These are phyloP conservation scores for Sebastiscus albofasciatus DNA, from an alignment of 2,797 vertebrate genomes.

Conservation along the genomic window DNA sequence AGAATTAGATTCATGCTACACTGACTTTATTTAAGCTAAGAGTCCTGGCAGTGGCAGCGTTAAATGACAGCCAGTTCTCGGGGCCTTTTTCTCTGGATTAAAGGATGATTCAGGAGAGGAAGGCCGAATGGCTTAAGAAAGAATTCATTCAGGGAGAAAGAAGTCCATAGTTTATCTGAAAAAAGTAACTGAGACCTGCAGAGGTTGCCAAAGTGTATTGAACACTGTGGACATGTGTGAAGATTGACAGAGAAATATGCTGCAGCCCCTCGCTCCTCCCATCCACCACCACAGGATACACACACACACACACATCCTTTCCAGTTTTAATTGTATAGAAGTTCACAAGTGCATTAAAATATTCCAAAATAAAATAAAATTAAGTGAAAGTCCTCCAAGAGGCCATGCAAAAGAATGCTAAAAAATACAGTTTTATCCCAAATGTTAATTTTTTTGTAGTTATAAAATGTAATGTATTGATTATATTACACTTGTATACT, in stretches of 20 bases:
- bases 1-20: conserved; percentile 90
- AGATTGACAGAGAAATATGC: conserved; percentile 67
- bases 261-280: neutral
- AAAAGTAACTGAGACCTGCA: conserved; percentile 74
- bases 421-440: neutral
- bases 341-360: neutral
- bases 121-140: conserved; percentile 80
- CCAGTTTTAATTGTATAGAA: neutral
- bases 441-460: neutral
- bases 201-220: conserved; percentile 72
- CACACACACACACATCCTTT: neutral
- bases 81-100: conserved; percentile 84
- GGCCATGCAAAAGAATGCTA: neutral
- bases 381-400: neutral
- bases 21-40: conserved; percentile 87
- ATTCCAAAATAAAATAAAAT: neutral
- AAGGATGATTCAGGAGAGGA: conserved; percentile 84
- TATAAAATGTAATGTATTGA: neutral
- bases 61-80: conserved; percentile 85
- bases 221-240: conserved; percentile 67
- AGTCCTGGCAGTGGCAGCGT: conserved; percentile 80
- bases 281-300: conserved; percentile 11
- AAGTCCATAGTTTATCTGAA: conserved; percentile 74
- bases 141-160: conserved; percentile 81
- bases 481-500: neutral